Evolutionary conservation across 2,888 invertebrate species (phyloP).

Genomic region (Troides aeacus): DNA sequence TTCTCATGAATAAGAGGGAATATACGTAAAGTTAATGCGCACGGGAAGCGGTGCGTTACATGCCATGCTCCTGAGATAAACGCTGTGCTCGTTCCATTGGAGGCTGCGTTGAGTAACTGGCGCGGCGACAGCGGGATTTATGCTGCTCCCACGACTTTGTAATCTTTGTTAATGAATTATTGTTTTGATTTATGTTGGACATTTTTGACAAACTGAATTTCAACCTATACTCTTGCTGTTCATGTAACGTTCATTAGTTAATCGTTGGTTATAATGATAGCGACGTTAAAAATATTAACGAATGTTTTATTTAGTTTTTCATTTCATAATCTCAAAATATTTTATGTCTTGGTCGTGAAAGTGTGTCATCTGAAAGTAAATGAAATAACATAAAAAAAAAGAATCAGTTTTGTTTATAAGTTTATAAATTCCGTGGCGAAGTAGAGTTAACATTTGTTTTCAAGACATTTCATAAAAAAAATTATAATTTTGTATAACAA

Average conservation of each 20-base stretch:
- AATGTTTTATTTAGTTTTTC: too few relatives aligned
- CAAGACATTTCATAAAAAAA: not conserved
- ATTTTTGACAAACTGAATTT: constrained; percentile 37
- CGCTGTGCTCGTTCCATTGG: constrained; percentile 57
- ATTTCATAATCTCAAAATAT: too few relatives aligned
- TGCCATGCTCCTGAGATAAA: constrained; percentile 69
- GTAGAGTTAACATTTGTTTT: not conserved
- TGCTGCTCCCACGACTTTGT: constrained; percentile 45
- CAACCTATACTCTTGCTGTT: constrained; percentile 7
- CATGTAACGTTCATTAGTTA: not conserved
- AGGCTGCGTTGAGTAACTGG: constrained; percentile 60
- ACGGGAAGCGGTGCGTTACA: constrained; percentile 74
- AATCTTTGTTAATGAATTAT: constrained; percentile 58
- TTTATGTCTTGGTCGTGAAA: too few relatives aligned
- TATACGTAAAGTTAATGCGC: constrained; percentile 76
- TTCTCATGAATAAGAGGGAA: constrained; percentile 78
- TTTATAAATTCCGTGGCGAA: not conserved
- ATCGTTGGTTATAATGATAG: too few relatives aligned
- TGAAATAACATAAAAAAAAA: not conserved
- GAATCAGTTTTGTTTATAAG: not conserved
- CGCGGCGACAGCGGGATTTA: constrained; percentile 58
- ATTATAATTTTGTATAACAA: not conserved
- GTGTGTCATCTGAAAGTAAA: too few relatives aligned
- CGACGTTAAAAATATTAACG: too few relatives aligned
- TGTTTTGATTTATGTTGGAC: constrained; percentile 41